These are phyloP conservation scores for Mastomys natalensis DNA, from an alignment of 2,113 vertebrate genomes.

Conservation along the genomic window DNA sequence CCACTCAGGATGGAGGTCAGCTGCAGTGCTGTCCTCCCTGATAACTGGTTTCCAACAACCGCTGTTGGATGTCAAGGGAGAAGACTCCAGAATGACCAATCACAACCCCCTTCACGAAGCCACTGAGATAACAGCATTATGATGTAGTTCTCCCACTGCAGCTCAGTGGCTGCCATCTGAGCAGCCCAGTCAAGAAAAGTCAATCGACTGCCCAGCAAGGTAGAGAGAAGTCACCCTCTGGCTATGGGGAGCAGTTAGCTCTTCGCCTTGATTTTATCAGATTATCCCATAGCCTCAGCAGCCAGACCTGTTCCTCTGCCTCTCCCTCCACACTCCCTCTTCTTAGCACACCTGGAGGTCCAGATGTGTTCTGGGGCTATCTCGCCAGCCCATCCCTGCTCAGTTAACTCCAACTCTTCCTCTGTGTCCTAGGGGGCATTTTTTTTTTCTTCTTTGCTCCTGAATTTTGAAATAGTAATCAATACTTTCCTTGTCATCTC, in stretches of 20 bases:
- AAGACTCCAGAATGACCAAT: neutral
- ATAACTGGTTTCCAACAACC: constrained; percentile 29
- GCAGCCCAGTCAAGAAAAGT: neutral
- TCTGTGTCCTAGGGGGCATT: neutral
- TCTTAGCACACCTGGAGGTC: neutral
- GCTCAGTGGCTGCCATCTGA: neutral
- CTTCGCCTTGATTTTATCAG: neutral
- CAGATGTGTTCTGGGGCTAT: neutral
- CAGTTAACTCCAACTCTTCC: neutral
- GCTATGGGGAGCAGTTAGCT: neutral
- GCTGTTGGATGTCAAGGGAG: constrained; percentile 14
- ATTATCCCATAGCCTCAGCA: neutral
- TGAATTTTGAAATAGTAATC: constrained; percentile 64
- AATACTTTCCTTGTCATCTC: constrained; percentile 62
- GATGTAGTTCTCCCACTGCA: neutral
- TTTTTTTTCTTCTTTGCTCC: constrained; percentile 26
- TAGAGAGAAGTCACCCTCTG: neutral
- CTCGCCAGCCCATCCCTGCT: neutral
- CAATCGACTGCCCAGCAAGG: neutral
- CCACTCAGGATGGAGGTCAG: neutral
- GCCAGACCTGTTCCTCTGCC: neutral
- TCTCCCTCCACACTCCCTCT: neutral
- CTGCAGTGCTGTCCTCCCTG: constrained; percentile 22
- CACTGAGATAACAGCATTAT: constrained; percentile 43
- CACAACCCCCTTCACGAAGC: constrained; percentile 34